Evolutionary conservation across 2,797 vertebrate species (phyloP).

Genomic region (Sebastes oblongus): DNA sequence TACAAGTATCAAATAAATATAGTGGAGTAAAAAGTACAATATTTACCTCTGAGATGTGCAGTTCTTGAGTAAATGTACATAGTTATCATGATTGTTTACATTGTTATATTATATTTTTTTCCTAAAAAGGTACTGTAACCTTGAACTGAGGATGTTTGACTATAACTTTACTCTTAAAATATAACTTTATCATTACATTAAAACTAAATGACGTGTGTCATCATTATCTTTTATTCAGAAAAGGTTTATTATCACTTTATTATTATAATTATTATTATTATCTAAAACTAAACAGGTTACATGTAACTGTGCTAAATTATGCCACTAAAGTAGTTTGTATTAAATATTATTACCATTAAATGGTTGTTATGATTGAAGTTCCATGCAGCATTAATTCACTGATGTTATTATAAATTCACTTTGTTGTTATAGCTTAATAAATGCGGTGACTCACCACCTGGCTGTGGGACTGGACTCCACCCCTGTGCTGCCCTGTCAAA

Average conservation of each 20-base stretch:
- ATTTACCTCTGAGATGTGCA: neutral
- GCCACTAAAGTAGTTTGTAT: neutral
- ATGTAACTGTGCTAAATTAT: too few species aligned
- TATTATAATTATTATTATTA: neutral
- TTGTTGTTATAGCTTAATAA: neutral
- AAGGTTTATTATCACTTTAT: neutral
- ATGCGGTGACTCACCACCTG: conserved; percentile 65
- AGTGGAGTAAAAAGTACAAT: neutral
- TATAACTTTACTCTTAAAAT: neutral
- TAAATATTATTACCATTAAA: neutral
- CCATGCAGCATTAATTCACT: neutral
- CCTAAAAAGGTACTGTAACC: neutral
- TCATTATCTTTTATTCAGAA: neutral
- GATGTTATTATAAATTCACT: neutral
- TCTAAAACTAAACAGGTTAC: neutral
- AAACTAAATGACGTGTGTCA: neutral
- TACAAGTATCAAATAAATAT: neutral
- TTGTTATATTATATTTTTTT: rapidly evolving
- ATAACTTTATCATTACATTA: neutral
- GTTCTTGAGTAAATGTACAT: neutral
- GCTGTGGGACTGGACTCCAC: conserved; percentile 82
- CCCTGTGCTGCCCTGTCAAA: conserved; percentile 77
- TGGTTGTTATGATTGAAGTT: neutral
- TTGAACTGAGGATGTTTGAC: neutral
- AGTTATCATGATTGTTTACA: neutral